phyloP scores from a whole-genome alignment of 2,113 vertebrate species.

The Gadus chalcogrammus region DNA sequence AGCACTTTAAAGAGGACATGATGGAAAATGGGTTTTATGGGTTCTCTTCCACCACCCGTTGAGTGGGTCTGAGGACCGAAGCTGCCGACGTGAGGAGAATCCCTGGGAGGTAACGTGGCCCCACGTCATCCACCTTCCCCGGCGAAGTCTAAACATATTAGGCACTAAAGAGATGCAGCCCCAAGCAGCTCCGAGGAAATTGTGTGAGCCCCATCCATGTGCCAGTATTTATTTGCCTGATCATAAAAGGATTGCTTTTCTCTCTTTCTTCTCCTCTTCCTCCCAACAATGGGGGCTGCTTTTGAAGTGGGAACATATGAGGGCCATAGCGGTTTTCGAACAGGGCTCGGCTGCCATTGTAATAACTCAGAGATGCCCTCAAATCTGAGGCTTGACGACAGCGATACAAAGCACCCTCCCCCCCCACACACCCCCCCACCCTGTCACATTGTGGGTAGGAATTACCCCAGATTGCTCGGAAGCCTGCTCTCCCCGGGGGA shows the following conservation, averaged over 20 bases:
- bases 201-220: conserved; percentile 44
- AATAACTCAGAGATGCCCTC: conserved; percentile 26
- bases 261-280: conserved; percentile 37
- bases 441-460: conserved; percentile 20
- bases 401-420: conserved; percentile 34
- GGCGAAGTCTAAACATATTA: conserved; percentile 52
- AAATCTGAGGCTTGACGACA: conserved; percentile 43
- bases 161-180: conserved; percentile 44
- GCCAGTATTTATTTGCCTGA: conserved; percentile 55
- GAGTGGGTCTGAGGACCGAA: conserved; percentile 59
- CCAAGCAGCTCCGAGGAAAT: conserved; percentile 40
- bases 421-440: not conserved
- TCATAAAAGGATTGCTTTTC: conserved; percentile 60
- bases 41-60: conserved; percentile 58
- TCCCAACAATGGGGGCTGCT: conserved; percentile 36
- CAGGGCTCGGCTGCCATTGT: conserved; percentile 39
- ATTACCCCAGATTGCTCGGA: conserved; percentile 10
- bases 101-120: conserved; percentile 55
- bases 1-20: conserved; percentile 54
- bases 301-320: conserved; percentile 50
- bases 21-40: conserved; percentile 71
- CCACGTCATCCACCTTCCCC: conserved; percentile 60
- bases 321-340: conserved; percentile 9
- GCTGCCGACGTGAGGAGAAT: conserved; percentile 59
- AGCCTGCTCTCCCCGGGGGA: conserved; percentile 10